phyloP scores from a whole-genome alignment of 92 coral and sea anemone genomes.

The Porites rus region DNA sequence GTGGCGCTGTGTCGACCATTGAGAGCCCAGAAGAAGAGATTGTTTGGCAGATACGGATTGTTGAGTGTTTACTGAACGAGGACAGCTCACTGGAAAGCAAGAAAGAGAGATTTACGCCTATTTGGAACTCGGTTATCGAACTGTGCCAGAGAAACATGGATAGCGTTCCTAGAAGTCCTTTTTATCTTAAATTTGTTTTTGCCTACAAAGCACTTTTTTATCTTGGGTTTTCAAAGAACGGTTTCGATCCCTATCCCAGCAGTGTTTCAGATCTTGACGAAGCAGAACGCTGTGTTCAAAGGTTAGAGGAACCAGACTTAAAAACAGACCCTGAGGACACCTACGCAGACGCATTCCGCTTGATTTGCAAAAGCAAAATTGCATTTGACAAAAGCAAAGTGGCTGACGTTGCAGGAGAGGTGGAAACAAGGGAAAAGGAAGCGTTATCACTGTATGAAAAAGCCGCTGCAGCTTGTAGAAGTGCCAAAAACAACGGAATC shows the following conservation, averaged over 20 bases:
- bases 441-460: not conserved
- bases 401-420: not conserved
- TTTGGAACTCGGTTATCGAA: conserved; percentile 32
- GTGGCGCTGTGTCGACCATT: conserved; percentile 13
- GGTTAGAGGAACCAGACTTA: conserved; percentile 52
- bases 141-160: conserved; percentile 24
- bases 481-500: conserved; percentile 20
- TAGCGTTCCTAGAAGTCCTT: conserved; percentile 37
- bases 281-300: conserved; percentile 13
- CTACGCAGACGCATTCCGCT: conserved; percentile 46
- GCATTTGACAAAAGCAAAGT: conserved; percentile 26
- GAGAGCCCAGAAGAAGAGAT: conserved; percentile 48
- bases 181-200: conserved; percentile 35
- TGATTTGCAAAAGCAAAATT: conserved; percentile 46
- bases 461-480: conserved; percentile 31
- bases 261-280: conserved; percentile 19
- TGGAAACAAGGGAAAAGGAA: conserved; percentile 9
- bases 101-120: conserved; percentile 11
- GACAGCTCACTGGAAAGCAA: conserved; percentile 26
- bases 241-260: conserved; percentile 19
- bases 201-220: conserved; percentile 45
- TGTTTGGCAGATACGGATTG: conserved; percentile 28
- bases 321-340: conserved; percentile 12
- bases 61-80: conserved; percentile 36
- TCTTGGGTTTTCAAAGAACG: conserved; percentile 49